A percentile compares a stretch with the other conserved stretches of the same genome.
Evolutionary conservation across 2,888 invertebrate species (phyloP).

Genomic region (Cenopis cana): DNA sequence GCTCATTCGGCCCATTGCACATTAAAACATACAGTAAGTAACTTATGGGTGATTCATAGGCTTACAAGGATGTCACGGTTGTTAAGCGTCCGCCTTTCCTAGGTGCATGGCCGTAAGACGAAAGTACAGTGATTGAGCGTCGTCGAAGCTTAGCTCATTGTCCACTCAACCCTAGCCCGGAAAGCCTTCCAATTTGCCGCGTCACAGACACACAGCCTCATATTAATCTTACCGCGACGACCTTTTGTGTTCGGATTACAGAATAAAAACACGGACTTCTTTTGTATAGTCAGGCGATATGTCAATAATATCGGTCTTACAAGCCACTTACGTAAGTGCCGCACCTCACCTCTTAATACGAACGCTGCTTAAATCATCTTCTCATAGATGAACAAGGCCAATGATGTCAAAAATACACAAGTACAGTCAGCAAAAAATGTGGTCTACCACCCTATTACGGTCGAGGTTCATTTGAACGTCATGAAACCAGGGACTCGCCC

Average conservation of each 20-base stretch:
- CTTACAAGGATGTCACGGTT: not conserved
- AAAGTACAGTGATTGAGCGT: conserved; percentile 34
- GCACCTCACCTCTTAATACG: no score
- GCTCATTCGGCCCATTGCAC: not conserved
- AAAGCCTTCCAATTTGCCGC: conserved; percentile 61
- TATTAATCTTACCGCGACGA: conserved; percentile 34
- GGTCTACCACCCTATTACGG: no score
- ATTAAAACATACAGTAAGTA: not conserved
- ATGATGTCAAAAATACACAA: no score
- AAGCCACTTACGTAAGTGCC: no score
- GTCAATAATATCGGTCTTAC: no score
- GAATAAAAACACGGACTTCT: conserved; percentile 38
- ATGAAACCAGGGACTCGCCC: no score
- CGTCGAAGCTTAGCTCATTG: conserved; percentile 29
- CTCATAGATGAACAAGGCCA: no score
- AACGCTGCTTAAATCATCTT: no score
- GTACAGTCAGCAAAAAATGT: no score
- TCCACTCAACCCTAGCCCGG: conserved; percentile 45
- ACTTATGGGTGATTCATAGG: not conserved
- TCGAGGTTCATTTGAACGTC: no score
- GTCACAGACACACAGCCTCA: conserved; percentile 49
- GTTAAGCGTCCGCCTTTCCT: not conserved
- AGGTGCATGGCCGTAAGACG: conserved; percentile 9
- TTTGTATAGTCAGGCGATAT: no score
- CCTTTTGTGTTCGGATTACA: conserved; percentile 31